These are phyloP conservation scores for Maconellicoccus hirsutus DNA, from an alignment of 1,140 invertebrate species.

Conservation along the genomic window DNA sequence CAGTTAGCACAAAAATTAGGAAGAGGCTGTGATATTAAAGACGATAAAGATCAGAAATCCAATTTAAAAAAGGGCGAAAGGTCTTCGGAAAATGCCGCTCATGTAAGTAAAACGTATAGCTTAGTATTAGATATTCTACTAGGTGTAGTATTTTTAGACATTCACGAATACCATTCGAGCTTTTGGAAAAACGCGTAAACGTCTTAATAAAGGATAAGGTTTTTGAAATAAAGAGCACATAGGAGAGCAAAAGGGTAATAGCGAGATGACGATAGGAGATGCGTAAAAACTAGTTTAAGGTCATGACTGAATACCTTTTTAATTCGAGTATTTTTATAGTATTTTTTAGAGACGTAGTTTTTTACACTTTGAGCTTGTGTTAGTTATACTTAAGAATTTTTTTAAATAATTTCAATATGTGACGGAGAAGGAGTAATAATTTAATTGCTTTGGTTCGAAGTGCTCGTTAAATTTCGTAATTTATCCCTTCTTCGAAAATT, in stretches of 20 bases:
- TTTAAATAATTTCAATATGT: too few relatives aligned
- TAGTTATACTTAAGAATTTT: too few relatives aligned
- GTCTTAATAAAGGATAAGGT: not conserved
- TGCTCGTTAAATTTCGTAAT: too few relatives aligned
- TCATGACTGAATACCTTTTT: not conserved
- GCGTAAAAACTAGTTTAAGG: not conserved
- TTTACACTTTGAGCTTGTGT: too few relatives aligned
- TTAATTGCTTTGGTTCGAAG: too few relatives aligned
- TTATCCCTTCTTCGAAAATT: too few relatives aligned
- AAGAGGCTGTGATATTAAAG: slow-evolving; percentile 73
- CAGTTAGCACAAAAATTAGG: slow-evolving; percentile 69
- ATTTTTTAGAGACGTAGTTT: too few relatives aligned
- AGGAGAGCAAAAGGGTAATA: not conserved
- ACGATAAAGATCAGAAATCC: slow-evolving; percentile 47
- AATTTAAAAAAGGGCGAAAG: slow-evolving; percentile 9
- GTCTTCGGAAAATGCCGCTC: slow-evolving; percentile 2
- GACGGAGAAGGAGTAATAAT: too few relatives aligned
- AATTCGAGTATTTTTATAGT: too few relatives aligned
- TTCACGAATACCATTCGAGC: not conserved
- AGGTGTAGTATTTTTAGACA: not conserved
- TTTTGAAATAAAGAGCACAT: not conserved
- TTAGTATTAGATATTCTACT: not conserved
- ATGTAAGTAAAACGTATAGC: slow-evolving; percentile 1
- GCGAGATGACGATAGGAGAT: not conserved
- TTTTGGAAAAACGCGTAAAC: not conserved